phyloP scores from a whole-genome alignment of 2,797 vertebrate species.

The Myiothlypis chrysogaster region DNA sequence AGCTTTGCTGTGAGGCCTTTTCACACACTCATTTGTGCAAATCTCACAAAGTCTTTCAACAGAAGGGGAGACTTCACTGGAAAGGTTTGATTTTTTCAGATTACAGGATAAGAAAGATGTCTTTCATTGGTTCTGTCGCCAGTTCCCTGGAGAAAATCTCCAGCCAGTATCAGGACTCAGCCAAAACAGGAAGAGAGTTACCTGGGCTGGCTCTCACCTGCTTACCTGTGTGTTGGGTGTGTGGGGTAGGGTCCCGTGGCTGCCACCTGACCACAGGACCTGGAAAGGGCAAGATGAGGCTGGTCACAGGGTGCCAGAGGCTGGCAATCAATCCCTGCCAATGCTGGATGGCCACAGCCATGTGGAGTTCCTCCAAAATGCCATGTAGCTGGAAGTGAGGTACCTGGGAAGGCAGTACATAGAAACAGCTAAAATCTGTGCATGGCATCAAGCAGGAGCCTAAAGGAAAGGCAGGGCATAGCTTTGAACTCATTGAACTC shows the following conservation, averaged over 20 bases:
- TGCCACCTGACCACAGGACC: background rate
- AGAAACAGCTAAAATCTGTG: background rate
- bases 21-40: background rate
- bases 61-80: background rate
- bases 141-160: background rate
- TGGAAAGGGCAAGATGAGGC: background rate
- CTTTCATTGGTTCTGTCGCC: background rate
- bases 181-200: background rate
- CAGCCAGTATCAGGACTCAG: background rate
- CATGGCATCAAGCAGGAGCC: background rate
- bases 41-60: background rate
- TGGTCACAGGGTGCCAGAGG: background rate
- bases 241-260: background rate
- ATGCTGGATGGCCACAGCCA: rapidly evolving
- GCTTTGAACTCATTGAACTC: background rate
- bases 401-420: background rate
- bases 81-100: background rate
- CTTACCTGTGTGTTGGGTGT: rapidly evolving
- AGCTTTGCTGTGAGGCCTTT: background rate
- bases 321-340: background rate
- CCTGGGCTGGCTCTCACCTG: background rate
- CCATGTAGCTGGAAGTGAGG: background rate
- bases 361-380: background rate
- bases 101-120: background rate
- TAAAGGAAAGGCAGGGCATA: background rate